Conservation (phyloP, 2,113 vertebrate genomes). For the Lepus timidus region DNA sequence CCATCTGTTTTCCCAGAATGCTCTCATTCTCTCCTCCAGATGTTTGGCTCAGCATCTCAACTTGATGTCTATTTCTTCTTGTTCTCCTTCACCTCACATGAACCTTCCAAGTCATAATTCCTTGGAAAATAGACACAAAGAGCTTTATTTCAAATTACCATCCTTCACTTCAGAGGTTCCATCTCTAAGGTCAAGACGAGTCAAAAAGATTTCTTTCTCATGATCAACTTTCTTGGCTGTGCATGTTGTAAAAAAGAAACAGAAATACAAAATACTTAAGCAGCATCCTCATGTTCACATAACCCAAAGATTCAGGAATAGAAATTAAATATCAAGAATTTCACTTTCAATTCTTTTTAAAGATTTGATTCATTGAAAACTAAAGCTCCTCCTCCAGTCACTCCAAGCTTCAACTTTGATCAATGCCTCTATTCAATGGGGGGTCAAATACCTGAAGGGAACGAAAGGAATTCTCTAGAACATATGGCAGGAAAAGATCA, state of each 20-base stretch:
- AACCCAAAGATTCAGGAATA: conserved; percentile 6
- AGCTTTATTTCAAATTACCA: conserved; percentile 75
- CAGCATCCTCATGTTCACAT: conserved; percentile 26
- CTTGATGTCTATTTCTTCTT: conserved; percentile 81
- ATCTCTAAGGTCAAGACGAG: conserved; percentile 60
- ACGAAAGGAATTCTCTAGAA: conserved; percentile 72
- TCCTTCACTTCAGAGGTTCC: conserved; percentile 59
- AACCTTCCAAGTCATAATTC: conserved; percentile 79
- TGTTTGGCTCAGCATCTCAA: conserved; percentile 81
- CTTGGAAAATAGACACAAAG: conserved; percentile 74
- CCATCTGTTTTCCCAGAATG: conserved; percentile 83
- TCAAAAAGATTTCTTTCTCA: neutral
- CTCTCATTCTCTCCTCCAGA: conserved; percentile 79
- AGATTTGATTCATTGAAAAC: conserved; percentile 67
- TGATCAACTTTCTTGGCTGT: conserved; percentile 58
- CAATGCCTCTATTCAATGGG: conserved; percentile 72
- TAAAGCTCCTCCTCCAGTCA: conserved; percentile 59
- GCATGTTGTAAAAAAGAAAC: conserved; percentile 25
- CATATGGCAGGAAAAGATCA: conserved; percentile 71
- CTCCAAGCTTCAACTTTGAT: conserved; percentile 68
- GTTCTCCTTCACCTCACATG: conserved; percentile 83
- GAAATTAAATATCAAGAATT: conserved; percentile 66
- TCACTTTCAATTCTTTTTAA: conserved; percentile 68
- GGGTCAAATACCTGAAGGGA: conserved; percentile 79
- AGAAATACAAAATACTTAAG: conserved; percentile 51